phyloP scores from a whole-genome alignment of 2,797 vertebrate genomes.

The Pangasius macronema region DNA sequence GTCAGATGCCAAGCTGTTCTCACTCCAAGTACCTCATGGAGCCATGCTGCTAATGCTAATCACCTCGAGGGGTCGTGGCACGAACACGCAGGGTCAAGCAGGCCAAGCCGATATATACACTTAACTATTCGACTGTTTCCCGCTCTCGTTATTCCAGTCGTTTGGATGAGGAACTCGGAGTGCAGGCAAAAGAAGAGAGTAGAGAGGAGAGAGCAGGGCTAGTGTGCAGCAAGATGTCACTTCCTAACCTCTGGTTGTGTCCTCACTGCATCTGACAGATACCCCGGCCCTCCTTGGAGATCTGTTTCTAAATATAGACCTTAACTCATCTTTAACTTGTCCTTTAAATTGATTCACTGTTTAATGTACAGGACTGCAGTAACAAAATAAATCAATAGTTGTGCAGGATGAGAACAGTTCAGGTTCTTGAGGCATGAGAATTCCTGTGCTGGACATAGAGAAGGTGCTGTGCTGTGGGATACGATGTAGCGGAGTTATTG shows the following conservation, averaged over 20 bases:
- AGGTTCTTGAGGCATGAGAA: neutral
- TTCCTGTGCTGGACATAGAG: neutral
- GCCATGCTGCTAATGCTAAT: conserved; percentile 47
- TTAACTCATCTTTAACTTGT: conserved; percentile 44
- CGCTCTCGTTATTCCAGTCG: conserved; percentile 40
- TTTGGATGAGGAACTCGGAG: conserved; percentile 53
- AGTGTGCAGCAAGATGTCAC: conserved; percentile 62
- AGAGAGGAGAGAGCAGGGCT: conserved; percentile 16
- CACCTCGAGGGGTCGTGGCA: conserved; percentile 49
- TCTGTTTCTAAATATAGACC: conserved; percentile 63
- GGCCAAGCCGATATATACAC: conserved; percentile 25
- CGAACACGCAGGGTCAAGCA: conserved; percentile 39
- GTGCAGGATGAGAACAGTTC: neutral
- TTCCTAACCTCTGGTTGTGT: conserved; percentile 65
- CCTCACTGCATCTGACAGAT: conserved; percentile 66
- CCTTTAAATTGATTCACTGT: conserved; percentile 41
- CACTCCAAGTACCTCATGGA: neutral
- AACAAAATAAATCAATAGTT: neutral
- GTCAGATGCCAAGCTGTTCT: neutral
- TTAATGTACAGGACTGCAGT: conserved; percentile 30
- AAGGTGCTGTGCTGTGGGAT: neutral
- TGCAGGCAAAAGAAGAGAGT: neutral
- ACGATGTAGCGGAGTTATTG: neutral
- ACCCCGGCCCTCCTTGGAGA: conserved; percentile 58
- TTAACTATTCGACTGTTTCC: conserved; percentile 23